A percentile compares a stretch with the other conserved stretches of the same genome.
Conservation (phyloP, 1,140 invertebrate species). For the Drosophila orena region DNA sequence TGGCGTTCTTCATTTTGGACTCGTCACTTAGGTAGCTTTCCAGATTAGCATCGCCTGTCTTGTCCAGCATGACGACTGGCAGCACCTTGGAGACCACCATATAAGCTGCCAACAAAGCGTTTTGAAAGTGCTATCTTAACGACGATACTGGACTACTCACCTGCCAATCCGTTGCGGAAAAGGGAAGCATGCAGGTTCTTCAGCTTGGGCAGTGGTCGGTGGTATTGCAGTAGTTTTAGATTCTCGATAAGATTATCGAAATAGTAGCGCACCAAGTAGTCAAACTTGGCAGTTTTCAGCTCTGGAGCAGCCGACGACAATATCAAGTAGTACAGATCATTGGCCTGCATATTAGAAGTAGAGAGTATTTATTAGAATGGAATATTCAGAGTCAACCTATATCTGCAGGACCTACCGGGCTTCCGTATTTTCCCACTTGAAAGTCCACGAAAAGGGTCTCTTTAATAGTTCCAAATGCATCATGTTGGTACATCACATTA, state of each 20-base stretch:
- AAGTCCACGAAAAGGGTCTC: conserved; percentile 76
- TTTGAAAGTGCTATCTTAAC: background rate
- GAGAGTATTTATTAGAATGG: background rate
- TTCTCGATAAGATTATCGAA: conserved; percentile 74
- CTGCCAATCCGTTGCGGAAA: conserved; percentile 70
- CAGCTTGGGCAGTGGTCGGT: conserved; percentile 76
- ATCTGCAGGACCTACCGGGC: conserved; percentile 34
- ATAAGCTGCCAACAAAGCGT: conserved; percentile 46
- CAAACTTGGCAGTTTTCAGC: conserved; percentile 67
- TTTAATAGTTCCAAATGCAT: conserved; percentile 83
- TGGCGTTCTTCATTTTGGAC: conserved; percentile 69
- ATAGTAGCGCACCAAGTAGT: conserved; percentile 76
- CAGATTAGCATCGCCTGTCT: conserved; percentile 48
- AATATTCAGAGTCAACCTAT: background rate
- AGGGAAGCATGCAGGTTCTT: conserved; percentile 66
- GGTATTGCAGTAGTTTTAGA: conserved; percentile 74
- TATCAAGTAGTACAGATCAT: conserved; percentile 79
- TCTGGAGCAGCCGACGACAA: conserved; percentile 73
- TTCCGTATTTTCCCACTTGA: conserved; percentile 81
- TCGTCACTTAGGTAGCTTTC: conserved; percentile 64
- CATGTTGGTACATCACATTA: conserved; percentile 88
- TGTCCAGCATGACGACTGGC: conserved; percentile 77
- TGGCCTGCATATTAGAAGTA: conserved; percentile 27
- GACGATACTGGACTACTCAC: conserved; percentile 23
- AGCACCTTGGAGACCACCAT: conserved; percentile 78